Conservation (phyloP, 2,113 vertebrate genomes). For the Chlamydotis undulata region DNA sequence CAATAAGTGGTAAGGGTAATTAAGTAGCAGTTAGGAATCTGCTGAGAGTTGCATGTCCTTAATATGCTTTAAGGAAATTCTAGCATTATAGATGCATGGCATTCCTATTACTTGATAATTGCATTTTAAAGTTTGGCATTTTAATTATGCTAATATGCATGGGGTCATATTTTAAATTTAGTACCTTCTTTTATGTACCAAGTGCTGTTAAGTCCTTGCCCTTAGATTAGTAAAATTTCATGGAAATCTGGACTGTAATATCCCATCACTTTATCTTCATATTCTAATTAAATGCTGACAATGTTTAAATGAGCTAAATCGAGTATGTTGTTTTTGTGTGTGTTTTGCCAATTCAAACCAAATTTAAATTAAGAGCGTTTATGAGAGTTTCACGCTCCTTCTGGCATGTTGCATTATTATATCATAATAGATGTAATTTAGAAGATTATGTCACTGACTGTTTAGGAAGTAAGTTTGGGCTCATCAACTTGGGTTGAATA, state of each 20-base stretch:
- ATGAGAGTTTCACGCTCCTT: background rate
- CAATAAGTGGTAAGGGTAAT: conserved; percentile 34
- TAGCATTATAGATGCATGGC: conserved; percentile 7
- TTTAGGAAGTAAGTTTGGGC: background rate
- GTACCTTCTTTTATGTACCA: conserved; percentile 28
- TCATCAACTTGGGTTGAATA: background rate
- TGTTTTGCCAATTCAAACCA: conserved; percentile 29
- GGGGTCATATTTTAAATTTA: conserved; percentile 50
- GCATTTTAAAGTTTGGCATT: conserved; percentile 36
- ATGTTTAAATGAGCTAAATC: background rate
- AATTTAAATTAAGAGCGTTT: conserved; percentile 40
- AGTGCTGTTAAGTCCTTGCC: conserved; percentile 26
- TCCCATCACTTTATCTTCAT: background rate
- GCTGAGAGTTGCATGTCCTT: conserved; percentile 53
- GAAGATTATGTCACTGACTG: background rate
- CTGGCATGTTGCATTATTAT: conserved; percentile 8
- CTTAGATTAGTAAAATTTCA: conserved; percentile 9
- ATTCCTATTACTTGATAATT: conserved; percentile 47
- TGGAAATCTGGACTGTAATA: conserved; percentile 26
- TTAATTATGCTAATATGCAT: conserved; percentile 57
- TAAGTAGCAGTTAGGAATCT: conserved; percentile 53
- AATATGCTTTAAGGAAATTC: conserved; percentile 47
- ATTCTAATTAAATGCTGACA: conserved; percentile 46
- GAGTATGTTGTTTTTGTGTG: background rate
- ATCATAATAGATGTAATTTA: conserved; percentile 20